A percentile compares a stretch with the other conserved stretches of the same genome.
These are phyloP conservation scores for Ctena decussata DNA, from an alignment of 2,888 invertebrate species.

Conservation along the genomic window DNA sequence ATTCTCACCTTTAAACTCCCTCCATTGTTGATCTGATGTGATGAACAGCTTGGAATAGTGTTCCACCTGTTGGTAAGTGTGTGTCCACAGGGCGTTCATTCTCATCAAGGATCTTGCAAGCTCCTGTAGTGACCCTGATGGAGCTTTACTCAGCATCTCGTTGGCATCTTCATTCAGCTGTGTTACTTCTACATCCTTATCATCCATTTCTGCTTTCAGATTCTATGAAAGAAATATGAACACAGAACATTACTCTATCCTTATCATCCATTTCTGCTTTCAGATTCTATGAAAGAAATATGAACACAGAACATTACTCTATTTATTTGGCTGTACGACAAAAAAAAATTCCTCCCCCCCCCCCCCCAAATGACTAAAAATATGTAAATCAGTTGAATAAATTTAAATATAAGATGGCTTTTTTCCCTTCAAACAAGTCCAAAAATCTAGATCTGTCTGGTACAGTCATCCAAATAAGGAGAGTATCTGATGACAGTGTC, in stretches of 20 bases:
- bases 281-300: constrained; percentile 64
- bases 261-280: constrained; percentile 74
- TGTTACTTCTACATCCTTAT: constrained; percentile 75
- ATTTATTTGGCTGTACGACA: too few relatives aligned
- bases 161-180: constrained; percentile 77
- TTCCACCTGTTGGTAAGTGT: constrained; percentile 80
- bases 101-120: constrained; percentile 79
- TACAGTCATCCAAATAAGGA: too few relatives aligned
- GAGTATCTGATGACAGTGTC: too few relatives aligned
- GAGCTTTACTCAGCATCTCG: constrained; percentile 75
- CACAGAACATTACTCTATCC: constrained; percentile 74
- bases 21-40: constrained; percentile 80
- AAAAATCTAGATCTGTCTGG: too few relatives aligned
- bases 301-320: constrained; percentile 66
- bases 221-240: constrained; percentile 52
- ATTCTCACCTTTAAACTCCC: constrained; percentile 79
- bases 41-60: constrained; percentile 77
- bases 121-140: constrained; percentile 79
- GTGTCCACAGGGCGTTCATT: constrained; percentile 83
- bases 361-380: too few relatives aligned
- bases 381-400: too few relatives aligned
- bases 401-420: too few relatives aligned
- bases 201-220: constrained; percentile 74
- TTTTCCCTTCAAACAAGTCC: too few relatives aligned
- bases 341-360: too few relatives aligned